Conservation (phyloP, 2,113 vertebrate species). For the Odobenus rosmarus region DNA sequence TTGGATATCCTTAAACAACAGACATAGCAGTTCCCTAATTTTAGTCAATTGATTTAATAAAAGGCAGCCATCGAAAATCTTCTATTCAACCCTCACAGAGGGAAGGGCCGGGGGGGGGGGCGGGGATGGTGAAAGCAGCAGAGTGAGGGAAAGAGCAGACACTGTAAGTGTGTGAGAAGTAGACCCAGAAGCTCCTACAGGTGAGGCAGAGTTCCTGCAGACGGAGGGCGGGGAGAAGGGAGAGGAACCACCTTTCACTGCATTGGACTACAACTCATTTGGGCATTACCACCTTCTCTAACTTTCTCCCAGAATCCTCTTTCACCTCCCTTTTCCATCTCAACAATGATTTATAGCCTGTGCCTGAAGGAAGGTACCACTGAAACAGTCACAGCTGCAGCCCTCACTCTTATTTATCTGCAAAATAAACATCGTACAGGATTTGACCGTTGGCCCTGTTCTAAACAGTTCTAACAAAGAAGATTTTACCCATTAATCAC, state of each 20-base stretch:
- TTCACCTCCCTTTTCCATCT: not conserved
- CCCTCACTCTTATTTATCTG: not conserved
- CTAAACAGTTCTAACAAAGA: not conserved
- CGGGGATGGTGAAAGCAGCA: not conserved
- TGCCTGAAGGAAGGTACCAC: not conserved
- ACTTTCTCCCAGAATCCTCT: not conserved
- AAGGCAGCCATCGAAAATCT: not conserved
- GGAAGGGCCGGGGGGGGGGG: not conserved
- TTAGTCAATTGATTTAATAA: not conserved
- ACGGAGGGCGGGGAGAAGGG: too few species aligned
- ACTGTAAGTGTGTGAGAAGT: not conserved
- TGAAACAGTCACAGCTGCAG: not conserved
- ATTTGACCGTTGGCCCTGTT: not conserved
- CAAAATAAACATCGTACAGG: not conserved
- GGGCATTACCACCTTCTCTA: not conserved
- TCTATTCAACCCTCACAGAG: not conserved
- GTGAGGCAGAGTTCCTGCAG: not conserved
- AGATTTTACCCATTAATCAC: not conserved
- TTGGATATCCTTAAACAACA: not conserved
- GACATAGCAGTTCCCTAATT: not conserved
- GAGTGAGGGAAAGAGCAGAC: not conserved
- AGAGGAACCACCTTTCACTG: not conserved
- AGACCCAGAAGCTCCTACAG: not conserved
- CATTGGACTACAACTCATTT: not conserved
- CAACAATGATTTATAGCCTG: not conserved